phyloP scores from a whole-genome alignment of 2,888 invertebrate species.

The Lasioglossum vierecki region DNA sequence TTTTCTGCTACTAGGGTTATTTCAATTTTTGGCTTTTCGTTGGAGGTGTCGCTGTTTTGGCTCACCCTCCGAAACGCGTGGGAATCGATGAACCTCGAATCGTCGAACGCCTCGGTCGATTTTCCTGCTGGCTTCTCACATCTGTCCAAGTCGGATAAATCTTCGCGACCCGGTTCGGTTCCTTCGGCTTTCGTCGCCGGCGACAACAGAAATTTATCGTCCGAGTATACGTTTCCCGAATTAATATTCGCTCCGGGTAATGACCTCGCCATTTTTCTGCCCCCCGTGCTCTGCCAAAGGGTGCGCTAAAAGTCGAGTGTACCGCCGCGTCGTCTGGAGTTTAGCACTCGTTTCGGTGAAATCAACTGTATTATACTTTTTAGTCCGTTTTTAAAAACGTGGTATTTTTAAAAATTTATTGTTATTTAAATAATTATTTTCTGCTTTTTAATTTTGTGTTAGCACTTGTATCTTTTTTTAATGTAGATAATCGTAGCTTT shows the following conservation, averaged over 20 bases:
- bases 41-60: neutral
- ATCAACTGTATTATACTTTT: neutral
- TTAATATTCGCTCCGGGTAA: conserved; percentile 18
- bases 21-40: neutral
- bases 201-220: conserved; percentile 13
- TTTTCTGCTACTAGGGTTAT: too few species aligned
- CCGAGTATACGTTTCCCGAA: conserved; percentile 5
- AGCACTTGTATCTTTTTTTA: neutral
- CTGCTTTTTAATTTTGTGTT: too few species aligned
- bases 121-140: too few species aligned
- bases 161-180: conserved; percentile 8
- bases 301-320: neutral
- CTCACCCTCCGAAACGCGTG: neutral
- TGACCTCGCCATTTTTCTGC: conserved; percentile 4
- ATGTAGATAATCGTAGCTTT: neutral
- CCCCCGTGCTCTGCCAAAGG: neutral
- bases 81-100: neutral
- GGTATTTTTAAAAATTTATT: too few species aligned
- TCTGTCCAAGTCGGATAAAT: neutral
- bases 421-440: too few species aligned
- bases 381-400: too few species aligned
- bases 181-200: neutral
- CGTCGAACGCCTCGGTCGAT: neutral
- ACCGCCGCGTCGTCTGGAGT: neutral
- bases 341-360: neutral